Base-by-base conservation (phyloP, 2,888 invertebrate genomes). In the Lycia hirtaria region DNA sequence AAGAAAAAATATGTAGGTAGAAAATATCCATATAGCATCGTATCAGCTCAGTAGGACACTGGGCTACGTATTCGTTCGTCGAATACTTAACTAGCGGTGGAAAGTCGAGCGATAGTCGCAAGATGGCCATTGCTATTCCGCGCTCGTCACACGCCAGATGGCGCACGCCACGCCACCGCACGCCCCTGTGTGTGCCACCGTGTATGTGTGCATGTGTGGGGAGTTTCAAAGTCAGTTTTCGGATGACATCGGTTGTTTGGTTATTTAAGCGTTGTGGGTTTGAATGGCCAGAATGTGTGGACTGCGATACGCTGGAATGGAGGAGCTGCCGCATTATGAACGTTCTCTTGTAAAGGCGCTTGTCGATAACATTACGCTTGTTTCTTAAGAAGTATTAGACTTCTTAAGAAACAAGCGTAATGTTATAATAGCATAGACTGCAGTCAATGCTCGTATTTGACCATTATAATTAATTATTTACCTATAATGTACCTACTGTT, bases 21-120 rank as follows among this genome's bases (percentile, higher is more conserved):
- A 35, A 15, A 12, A 15, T 28, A 28, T n/a, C 15, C 0, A 2
- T 15, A 17, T 0, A 43, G 26, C 52, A 33, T 14, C 0, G 0
- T 26, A 19, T 15, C 22, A 0, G 12, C 5, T 3, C 47, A 33
- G 12, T 43, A 45, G 44, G 61, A 57, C 62, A 15, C n/a, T 1
- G 12, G 41, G 65, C 58, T 60, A 45, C 64, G 60, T 63, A 55
- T 68, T 59, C 78, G 68, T 67, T 67, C 64, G 65, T 65, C 71
- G 83, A 77, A 83, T 83, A 83, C 82, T 72, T 75, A 82, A 79
- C 76, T 73, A 69, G 66, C 60, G 73, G 71, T 82, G 86, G 85
- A 86, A 85, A 87, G 87, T 83, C 78, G 73, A 69, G 69, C 78
- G 77, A 71, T 75, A 77, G 80, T 81, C 78, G 72, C 78, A 26